Conservation (phyloP, 2,113 vertebrate genomes). For the Pomatostomus ruficeps region DNA sequence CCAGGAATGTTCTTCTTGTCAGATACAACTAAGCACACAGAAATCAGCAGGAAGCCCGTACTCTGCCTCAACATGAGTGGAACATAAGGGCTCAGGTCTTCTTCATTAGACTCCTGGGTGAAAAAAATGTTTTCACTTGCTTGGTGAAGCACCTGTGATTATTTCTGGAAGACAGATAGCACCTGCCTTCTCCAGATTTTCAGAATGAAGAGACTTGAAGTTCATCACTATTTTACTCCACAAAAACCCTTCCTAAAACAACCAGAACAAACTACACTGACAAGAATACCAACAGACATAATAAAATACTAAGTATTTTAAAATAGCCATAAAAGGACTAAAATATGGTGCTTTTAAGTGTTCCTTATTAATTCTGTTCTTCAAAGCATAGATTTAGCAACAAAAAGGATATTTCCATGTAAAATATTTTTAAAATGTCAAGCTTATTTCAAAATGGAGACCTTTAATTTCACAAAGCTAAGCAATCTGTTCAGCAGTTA, state of each 20-base stretch:
- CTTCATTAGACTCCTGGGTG: neutral
- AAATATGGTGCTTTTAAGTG: neutral
- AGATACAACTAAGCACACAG: neutral
- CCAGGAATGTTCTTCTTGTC: neutral
- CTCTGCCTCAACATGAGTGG: neutral
- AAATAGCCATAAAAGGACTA: neutral
- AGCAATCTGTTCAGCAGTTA: neutral
- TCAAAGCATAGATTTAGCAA: neutral
- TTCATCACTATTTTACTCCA: neutral
- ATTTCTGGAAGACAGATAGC: neutral
- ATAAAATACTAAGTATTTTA: neutral
- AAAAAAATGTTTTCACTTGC: neutral
- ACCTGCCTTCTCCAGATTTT: neutral
- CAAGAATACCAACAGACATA: neutral
- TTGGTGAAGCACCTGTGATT: neutral
- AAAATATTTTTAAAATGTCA: neutral
- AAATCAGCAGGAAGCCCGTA: neutral
- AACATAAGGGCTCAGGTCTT: neutral
- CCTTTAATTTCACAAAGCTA: neutral
- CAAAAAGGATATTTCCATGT: neutral
- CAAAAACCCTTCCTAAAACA: neutral
- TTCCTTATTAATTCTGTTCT: neutral
- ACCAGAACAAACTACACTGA: neutral
- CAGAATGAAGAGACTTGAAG: neutral
- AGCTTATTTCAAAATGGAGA: neutral